Evolutionary conservation across 2,888 invertebrate species (phyloP).

Genomic region (Spatulosminthurus flaviceps): DNA sequence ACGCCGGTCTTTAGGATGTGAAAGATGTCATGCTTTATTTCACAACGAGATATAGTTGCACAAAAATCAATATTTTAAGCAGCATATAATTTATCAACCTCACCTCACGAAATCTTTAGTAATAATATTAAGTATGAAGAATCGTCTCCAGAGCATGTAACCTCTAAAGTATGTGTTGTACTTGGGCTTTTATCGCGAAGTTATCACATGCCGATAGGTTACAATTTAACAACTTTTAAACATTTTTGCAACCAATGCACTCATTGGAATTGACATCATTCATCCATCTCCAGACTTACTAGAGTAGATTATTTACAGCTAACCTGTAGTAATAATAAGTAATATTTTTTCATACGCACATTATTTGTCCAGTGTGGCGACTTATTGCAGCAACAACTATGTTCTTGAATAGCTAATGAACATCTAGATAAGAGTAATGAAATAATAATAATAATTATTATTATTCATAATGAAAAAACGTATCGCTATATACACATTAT

Average conservation of each 20-base stretch:
- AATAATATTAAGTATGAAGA: neutral
- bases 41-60: constrained; percentile 1
- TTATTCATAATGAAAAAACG: no score
- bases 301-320: neutral
- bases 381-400: constrained; percentile 1
- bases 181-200: constrained; percentile 7
- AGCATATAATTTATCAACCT: no score
- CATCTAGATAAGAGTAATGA: no score
- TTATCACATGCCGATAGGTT: constrained; percentile 2
- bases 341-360: neutral
- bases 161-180: constrained; percentile 8
- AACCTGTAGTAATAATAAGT: neutral
- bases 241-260: neutral
- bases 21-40: no score
- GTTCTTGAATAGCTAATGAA: neutral
- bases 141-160: constrained; percentile 18
- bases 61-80: neutral
- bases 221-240: neutral
- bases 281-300: neutral
- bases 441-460: no score
- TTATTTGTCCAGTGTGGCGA: constrained; percentile 13
- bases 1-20: no score
- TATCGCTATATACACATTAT: no score
- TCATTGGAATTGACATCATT: neutral
- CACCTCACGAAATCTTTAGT: neutral